Evolutionary conservation across 1,140 invertebrate genomes (phyloP).

Genomic region (Copidosoma floridanum): DNA sequence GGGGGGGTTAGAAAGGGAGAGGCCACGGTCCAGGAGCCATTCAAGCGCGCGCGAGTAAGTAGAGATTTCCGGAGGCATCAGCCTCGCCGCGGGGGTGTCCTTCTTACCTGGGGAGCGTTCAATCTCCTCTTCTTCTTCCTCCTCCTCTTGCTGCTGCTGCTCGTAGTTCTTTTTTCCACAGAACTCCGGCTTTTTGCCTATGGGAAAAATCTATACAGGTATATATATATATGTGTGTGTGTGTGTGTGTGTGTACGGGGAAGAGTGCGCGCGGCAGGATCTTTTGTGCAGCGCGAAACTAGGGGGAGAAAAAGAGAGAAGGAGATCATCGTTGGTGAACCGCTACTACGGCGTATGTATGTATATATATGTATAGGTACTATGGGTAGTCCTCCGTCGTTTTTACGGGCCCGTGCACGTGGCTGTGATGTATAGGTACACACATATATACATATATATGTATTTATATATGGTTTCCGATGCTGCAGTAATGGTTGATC

Average conservation of each 20-base stretch:
- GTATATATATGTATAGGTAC: too few species aligned
- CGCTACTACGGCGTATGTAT: not conserved
- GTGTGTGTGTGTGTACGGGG: too few species aligned
- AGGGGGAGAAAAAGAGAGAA: too few species aligned
- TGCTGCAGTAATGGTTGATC: too few species aligned
- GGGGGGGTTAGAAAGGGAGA: not conserved
- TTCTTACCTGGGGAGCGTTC: constrained; percentile 35
- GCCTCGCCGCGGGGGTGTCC: constrained; percentile 34
- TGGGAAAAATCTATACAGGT: constrained; percentile 49
- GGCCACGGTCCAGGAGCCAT: constrained; percentile 33
- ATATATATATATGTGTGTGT: constrained; percentile 42
- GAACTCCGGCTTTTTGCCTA: constrained; percentile 29
- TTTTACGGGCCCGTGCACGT: not conserved
- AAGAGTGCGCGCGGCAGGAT: too few species aligned
- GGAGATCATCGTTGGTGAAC: constrained; percentile 16
- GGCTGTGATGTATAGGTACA: too few species aligned
- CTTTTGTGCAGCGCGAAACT: constrained; percentile 12
- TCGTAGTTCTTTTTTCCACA: not conserved
- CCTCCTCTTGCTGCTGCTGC: not conserved
- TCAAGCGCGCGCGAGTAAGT: constrained; percentile 47
- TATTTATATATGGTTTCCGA: not conserved
- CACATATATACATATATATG: not conserved
- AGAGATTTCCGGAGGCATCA: constrained; percentile 52
- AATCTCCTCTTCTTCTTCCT: not conserved
- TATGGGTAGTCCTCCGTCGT: too few species aligned